Base-by-base conservation (phyloP, 30 jellyfish, hydroid and myxozoan species). In the Cassiopea andromeda region DNA sequence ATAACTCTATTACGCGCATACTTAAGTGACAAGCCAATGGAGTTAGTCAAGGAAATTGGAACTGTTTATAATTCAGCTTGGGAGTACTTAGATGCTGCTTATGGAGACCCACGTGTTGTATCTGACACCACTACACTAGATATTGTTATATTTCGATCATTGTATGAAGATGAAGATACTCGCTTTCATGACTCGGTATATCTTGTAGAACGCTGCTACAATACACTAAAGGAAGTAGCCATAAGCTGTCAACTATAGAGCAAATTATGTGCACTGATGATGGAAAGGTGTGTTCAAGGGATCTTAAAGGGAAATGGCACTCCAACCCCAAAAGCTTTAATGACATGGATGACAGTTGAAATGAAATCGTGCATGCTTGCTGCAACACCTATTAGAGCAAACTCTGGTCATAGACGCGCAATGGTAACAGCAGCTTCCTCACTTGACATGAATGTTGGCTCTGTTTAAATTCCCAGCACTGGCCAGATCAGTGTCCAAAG, bases 121-220 rank as follows among this genome's bases (percentile, higher is more conserved):
- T 82, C 95, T 58, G 97, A 93, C 76, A 92, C 89, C 49, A 76
- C 81, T 84, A 81, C 70, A 87, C 93, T 82, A 59, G 97, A 87
- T 88, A 93, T 88, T 44, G 80, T 78, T 49, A 89, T 60, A 81
- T 69, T 88, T 73, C 49, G 88, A 77, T 89, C 90, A 68, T 75
- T 89, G 38, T 88, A 88, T 19, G 97, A 93, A 61, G 92, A 88
- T 73, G 98, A 88, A 76, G 94, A 77, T 69, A 85, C 89, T 83
- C 84, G 94, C 54, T 85, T 88, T 87, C 73, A 89, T 48, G 92
- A 87, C 77, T 64, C 88, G 60, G 89, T 93, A 68, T 90, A 93
- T 79, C 86, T 76, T 72, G 97, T 93, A 81, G 57, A 93, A 81
- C 70, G 94, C 6, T 72, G 96, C 61, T 78, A 93, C 64, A 87